Conservation (phyloP, 2,888 invertebrate species). For the Morpho deidamia region DNA sequence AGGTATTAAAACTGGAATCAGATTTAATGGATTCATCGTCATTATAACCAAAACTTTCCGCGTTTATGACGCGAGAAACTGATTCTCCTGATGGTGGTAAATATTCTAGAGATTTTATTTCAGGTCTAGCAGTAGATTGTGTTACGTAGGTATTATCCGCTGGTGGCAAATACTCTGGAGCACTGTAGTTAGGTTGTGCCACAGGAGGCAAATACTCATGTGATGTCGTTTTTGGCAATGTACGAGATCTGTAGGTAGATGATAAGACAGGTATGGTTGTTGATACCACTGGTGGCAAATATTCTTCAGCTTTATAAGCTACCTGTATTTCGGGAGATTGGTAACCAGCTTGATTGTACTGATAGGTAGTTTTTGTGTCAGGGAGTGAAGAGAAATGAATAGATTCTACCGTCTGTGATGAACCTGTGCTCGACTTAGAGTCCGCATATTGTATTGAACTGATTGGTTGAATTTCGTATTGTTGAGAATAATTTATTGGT, state of each 20-base stretch:
- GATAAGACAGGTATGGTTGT: constrained; percentile 40
- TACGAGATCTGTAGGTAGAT: constrained; percentile 49
- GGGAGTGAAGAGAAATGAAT: constrained; percentile 50
- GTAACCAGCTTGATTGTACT: constrained; percentile 49
- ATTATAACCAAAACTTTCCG: constrained; percentile 43
- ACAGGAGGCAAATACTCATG: constrained; percentile 35
- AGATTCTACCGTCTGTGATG: constrained; percentile 50
- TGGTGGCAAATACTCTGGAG: constrained; percentile 60
- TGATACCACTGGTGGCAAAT: constrained; percentile 53
- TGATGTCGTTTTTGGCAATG: constrained; percentile 44
- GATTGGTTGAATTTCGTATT: constrained; percentile 35
- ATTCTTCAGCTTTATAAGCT: constrained; percentile 60
- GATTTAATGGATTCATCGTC: constrained; percentile 26
- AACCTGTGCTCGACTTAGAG: constrained; percentile 43
- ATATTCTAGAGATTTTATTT: constrained; percentile 21
- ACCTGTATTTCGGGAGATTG: constrained; percentile 62
- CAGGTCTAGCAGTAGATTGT: constrained; percentile 21
- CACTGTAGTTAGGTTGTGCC: constrained; percentile 37
- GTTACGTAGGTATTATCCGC: constrained; percentile 32
- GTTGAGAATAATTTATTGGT: constrained; percentile 36
- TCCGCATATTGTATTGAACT: constrained; percentile 19
- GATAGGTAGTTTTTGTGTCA: constrained; percentile 39
- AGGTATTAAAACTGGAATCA: constrained; percentile 23
- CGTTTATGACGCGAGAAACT: constrained; percentile 32
- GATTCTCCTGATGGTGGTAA: constrained; percentile 22